phyloP scores from a whole-genome alignment of 2,797 vertebrate genomes.

The Diceros bicornis region DNA sequence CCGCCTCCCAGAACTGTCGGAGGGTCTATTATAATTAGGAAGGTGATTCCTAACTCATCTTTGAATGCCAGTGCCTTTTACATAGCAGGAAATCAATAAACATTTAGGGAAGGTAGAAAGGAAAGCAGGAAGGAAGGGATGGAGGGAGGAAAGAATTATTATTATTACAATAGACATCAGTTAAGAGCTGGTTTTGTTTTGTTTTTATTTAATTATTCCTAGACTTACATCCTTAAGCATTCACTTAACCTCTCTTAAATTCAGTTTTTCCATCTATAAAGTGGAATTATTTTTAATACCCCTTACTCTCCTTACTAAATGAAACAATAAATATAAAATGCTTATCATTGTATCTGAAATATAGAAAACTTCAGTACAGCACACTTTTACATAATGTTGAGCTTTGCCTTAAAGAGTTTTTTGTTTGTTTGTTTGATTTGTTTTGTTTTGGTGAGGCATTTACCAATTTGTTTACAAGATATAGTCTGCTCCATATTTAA shows the following conservation, averaged over 20 bases:
- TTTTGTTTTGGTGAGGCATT: constrained; percentile 7
- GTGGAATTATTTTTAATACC: not conserved
- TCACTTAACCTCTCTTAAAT: constrained; percentile 30
- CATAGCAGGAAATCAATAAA: constrained; percentile 5
- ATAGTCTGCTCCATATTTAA: not conserved
- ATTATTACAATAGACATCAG: not conserved
- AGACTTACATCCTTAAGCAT: not conserved
- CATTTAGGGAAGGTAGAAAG: not conserved
- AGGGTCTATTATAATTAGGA: not conserved
- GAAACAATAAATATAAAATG: constrained; percentile 23
- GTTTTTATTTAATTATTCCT: constrained; percentile 44
- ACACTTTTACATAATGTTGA: constrained; percentile 28
- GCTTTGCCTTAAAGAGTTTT: constrained; percentile 5
- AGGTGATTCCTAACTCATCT: not conserved
- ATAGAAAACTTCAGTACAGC: not conserved
- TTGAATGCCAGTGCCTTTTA: not conserved
- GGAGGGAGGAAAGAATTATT: not conserved
- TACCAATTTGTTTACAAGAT: constrained; percentile 11
- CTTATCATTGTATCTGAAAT: not conserved
- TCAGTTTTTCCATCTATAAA: constrained; percentile 42
- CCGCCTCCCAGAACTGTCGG: not conserved
- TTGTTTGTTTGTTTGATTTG: not conserved
- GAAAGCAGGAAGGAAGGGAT: not conserved
- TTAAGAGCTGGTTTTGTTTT: constrained; percentile 6
- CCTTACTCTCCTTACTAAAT: not conserved